Base-by-base conservation (phyloP, 2,113 vertebrate species). In the Notarius quadriscutis region DNA sequence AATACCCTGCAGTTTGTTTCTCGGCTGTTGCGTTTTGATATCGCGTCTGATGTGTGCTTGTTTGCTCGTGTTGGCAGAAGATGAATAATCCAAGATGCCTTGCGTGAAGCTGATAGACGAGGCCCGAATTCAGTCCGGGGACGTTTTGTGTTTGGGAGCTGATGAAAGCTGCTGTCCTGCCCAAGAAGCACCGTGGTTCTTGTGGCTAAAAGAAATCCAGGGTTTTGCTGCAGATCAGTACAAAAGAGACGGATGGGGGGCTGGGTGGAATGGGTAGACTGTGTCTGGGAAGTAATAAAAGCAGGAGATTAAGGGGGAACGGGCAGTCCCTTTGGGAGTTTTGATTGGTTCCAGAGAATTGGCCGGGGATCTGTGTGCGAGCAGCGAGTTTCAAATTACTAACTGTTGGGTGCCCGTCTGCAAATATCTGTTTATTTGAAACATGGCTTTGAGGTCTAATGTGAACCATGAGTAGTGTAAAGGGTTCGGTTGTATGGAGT, bases 221-320 rank as follows among this genome's bases (percentile, higher is more conserved):
- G 93, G 93, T 91, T 94, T 94, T 93, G 91, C 93, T 91, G 92
- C 92, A 95, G 94, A 94, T 93, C 92, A 92, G 91, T 95, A 95
- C 95, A 96, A 95, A 95, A 94, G 94, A 89, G 91, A 88, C 90
- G 90, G 91, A 94, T 93, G 71, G 94, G 95, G 95, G 94, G 94
- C 92, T 93, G 94, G 95, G 95, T 93, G 92, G 91, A 94, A 92
- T 88, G 89, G 93, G 92, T 93, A 67, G 92, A 93, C 93, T 92
- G 89, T 93, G 93, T 95, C 95, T 95, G 95, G 94, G 95, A 95
- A 96, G 95, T 95, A 95, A 96, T 96, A 96, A 96, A 96, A 95
- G 93, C 93, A 93, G 94, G 93, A 96, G 95, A 95, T 96, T 96
- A 95, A 92, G 94, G 94, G 93, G 87, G 93, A 91, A 91, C 89